Base-by-base conservation (phyloP, 2,113 vertebrate genomes). In the Stomatorhinus ivindoensis region DNA sequence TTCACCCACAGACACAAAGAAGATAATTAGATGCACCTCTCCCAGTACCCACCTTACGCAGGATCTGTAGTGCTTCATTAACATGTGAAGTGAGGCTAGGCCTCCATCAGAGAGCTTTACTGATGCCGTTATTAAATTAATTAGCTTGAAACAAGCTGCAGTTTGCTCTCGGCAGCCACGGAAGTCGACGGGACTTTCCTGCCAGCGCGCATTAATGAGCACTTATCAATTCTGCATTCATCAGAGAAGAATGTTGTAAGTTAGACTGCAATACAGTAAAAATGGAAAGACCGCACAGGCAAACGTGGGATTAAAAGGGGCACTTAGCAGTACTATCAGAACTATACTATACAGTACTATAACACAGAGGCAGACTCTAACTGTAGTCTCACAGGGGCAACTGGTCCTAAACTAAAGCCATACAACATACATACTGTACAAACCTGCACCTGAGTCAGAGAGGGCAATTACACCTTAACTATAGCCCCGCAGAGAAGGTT, bases 91-190 rank as follows among this genome's bases (percentile, higher is more conserved):
- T 93, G 92, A 55, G 90, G 91, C 89, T 51, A 90, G 90, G 92
- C 91, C 91, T 93, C 86, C 91, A 95, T 94, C 93, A 91, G 91
- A 4, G 85, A 31, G 86, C 92, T 93, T 92, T 93, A 92, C 93
- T 93, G 91, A 94, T 94, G 92, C 92, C 91, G 91, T 95, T 95
- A 95, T 94, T 95, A 95, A 95, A 95, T 95, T 92, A 93, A 95
- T 95, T 95, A 93, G 89, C 84, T 88, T 90, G 92, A 94, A 94
- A 94, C 93, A 94, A 93, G 92, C 91, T 3, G 89, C 91, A 88
- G 90, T 4, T 51, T 24, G 85, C 50, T 87, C n/a, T 27, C 27
- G 48, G 85, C 50, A 55, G 47, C 94, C 94, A 92, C 93, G 93
- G 92, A 94, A 93, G 95, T 94, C 92, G 90, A 89, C 92, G 89